Evolutionary conservation across 2,797 vertebrate species (phyloP).

Genomic region (Aselliscus stoliczkanus): DNA sequence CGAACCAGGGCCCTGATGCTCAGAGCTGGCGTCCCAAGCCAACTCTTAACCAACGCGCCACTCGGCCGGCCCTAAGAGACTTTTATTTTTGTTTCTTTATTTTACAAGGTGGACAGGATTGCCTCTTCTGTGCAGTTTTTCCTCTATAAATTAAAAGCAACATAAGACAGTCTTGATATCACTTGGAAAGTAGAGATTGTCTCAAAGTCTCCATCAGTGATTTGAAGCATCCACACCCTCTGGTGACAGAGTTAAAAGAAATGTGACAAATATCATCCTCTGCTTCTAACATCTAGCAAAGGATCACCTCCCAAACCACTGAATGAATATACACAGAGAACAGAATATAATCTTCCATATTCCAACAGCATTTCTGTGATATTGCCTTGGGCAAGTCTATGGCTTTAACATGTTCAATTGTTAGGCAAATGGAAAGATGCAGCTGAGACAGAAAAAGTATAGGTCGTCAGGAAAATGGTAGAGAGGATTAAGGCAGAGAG

Average conservation of each 20-base stretch:
- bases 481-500: too few relatives aligned
- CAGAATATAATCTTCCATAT: not conserved
- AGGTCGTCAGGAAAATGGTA: too few relatives aligned
- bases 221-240: not conserved
- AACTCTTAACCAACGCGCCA: too few relatives aligned
- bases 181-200: not conserved
- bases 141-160: not conserved
- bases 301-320: not conserved
- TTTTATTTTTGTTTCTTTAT: constrained; percentile 20
- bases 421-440: not conserved
- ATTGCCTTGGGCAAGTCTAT: not conserved
- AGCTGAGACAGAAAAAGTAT: not conserved
- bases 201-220: not conserved
- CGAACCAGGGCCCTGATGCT: too few relatives aligned
- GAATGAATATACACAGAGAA: not conserved
- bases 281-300: constrained; percentile 7
- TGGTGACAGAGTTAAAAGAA: not conserved
- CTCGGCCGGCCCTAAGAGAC: too few relatives aligned
- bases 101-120: not conserved
- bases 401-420: not conserved
- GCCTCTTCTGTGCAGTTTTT: not conserved
- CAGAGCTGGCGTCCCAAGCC: too few relatives aligned
- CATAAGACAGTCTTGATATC: constrained; percentile 17
- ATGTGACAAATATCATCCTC: not conserved
- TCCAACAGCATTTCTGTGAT: not conserved